Conservation (phyloP, 2,113 vertebrate species). For the Petroica traversi region DNA sequence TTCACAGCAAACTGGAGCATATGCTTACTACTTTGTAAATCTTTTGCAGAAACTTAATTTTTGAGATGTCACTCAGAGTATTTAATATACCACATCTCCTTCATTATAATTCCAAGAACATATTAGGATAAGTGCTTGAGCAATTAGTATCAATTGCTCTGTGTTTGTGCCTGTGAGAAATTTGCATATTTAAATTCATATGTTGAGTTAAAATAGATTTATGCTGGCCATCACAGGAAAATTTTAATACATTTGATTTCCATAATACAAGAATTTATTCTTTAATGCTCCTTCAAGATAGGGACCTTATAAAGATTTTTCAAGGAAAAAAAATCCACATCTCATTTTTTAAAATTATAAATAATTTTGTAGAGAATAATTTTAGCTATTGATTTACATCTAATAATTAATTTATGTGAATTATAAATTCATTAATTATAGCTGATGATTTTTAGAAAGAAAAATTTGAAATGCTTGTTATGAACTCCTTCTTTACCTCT, state of each 20-base stretch:
- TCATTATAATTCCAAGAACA: neutral
- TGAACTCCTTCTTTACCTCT: neutral
- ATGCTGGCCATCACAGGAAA: neutral
- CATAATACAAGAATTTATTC: neutral
- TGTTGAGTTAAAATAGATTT: neutral
- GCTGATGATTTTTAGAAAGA: neutral
- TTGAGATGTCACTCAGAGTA: neutral
- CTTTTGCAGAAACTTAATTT: neutral
- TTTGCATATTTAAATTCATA: neutral
- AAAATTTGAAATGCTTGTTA: neutral
- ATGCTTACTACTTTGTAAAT: neutral
- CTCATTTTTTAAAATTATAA: neutral
- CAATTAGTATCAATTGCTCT: conserved; percentile 3
- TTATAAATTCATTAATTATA: neutral
- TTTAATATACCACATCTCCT: neutral
- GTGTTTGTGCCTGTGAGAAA: neutral
- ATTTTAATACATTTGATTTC: neutral
- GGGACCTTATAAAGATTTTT: neutral
- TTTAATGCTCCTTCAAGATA: neutral
- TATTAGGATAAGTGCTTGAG: neutral
- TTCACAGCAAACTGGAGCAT: neutral
- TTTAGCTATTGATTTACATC: neutral
- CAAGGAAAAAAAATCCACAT: neutral
- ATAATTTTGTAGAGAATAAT: neutral
- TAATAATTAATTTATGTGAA: neutral